phyloP scores from a whole-genome alignment of 2,888 invertebrate species.

The Eristalinus aeneus region DNA sequence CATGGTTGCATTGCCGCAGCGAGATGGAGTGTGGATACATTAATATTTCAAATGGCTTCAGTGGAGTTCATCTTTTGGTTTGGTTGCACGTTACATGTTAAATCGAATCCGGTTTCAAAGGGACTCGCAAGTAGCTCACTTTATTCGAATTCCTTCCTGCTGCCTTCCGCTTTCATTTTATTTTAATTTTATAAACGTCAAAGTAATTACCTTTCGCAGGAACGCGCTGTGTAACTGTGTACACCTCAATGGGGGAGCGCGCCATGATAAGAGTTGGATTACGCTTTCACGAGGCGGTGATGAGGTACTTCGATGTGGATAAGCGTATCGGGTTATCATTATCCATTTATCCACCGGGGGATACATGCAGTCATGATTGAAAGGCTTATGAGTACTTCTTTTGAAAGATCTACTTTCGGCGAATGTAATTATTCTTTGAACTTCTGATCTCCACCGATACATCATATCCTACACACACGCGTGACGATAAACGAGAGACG shows the following conservation, averaged over 20 bases:
- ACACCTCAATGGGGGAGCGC: background rate
- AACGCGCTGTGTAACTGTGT: background rate
- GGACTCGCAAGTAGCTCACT: conserved; percentile 52
- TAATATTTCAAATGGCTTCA: conserved; percentile 54
- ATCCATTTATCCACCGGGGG: background rate
- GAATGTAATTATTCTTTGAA: background rate
- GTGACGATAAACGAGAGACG: background rate
- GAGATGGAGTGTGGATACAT: conserved; percentile 37
- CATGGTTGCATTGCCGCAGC: background rate
- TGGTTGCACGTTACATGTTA: conserved; percentile 40
- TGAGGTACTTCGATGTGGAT: background rate
- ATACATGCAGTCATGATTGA: background rate
- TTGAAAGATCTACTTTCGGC: background rate
- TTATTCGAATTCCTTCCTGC: conserved; percentile 34
- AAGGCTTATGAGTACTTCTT: background rate
- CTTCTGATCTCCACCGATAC: background rate
- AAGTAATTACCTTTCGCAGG: conserved; percentile 36
- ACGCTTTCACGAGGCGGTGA: background rate
- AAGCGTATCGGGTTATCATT: background rate
- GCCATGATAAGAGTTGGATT: background rate
- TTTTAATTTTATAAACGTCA: conserved; percentile 45
- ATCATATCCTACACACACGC: background rate
- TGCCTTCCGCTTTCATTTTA: conserved; percentile 9
- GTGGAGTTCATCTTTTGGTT: conserved; percentile 56
- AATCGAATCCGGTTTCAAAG: conserved; percentile 68